Base-by-base conservation (phyloP, 2,888 invertebrate genomes). In the Nymphalis polychloros region DNA sequence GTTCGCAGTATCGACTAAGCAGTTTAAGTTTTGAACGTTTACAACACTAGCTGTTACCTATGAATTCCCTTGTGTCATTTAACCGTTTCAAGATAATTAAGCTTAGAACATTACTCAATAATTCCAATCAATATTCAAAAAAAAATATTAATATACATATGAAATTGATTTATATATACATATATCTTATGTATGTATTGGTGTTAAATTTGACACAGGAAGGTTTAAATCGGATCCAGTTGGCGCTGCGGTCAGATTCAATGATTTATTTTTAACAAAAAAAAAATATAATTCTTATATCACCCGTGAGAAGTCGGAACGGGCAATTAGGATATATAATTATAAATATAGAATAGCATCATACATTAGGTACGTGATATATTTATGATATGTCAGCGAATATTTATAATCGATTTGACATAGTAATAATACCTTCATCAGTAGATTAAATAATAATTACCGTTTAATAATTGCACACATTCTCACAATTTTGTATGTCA, bases 351-450 rank as follows among this genome's bases (percentile, higher is more conserved):
- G 41, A 35, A 53, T 53, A 53, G 27, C 19, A 57, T 10, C 57
- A 57, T 19, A 41, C 57, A n/a, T 49, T 61, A 49, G 35, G 50
- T 60, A 68, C 68, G 63, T 64, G 68, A 63, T 68, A 60, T 63
- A 46, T 59, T 53, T 35, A 50, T 35, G 46, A 59, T 19, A 23
- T 52, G 52, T 60, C 47, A 47, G 59, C 63, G 57, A 57, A 41
- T 57, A 57, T 57, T 41, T 10, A 41, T 5, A 57, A 41, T 35
- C 19, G 41, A 57, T 35, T 57, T 10, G 57, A 57, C 57, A 57
- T 57, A 55, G 53, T 57, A 57, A 57, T 57, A n/a, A 57, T 13
- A 53, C 16, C 35, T 57, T 27, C 57, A 35, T 31, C 31, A 31
- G 53, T 55, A 57, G n/a, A 41, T 35, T 57, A 41, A 57, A 57